A percentile compares a stretch with the other conserved stretches of the same genome.
phyloP scores from a whole-genome alignment of 2,797 vertebrate species.

The Melanotaenia boesemani region DNA sequence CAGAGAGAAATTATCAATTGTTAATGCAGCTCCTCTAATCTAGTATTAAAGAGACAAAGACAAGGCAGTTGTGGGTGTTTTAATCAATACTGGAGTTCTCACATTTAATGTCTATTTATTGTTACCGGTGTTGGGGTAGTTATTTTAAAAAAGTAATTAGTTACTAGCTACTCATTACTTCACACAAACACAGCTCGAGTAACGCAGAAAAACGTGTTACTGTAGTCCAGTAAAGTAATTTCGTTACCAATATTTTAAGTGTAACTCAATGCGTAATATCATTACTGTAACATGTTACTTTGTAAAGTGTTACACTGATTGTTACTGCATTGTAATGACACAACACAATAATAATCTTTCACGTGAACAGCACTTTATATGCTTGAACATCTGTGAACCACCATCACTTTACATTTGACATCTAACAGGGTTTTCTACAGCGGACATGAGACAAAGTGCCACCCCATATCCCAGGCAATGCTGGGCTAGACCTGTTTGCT shows the following conservation, averaged over 20 bases:
- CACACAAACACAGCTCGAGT: too few relatives aligned
- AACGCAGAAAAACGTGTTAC: too few relatives aligned
- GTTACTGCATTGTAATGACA: neutral
- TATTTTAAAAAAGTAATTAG: too few relatives aligned
- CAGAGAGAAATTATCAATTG: slow-evolving; percentile 42
- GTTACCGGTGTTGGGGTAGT: too few relatives aligned
- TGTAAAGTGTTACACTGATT: too few relatives aligned
- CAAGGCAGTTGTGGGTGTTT: slow-evolving; percentile 4
- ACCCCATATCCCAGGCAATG: slow-evolving; percentile 43
- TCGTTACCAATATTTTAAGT: too few relatives aligned
- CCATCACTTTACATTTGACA: slow-evolving; percentile 55
- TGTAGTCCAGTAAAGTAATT: too few relatives aligned
- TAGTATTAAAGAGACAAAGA: slow-evolving; percentile 13
- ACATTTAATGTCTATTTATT: neutral
- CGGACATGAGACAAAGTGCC: slow-evolving; percentile 39
- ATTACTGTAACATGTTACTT: too few relatives aligned
- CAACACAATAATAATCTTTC: neutral
- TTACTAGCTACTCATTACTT: too few relatives aligned
- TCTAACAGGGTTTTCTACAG: slow-evolving; percentile 30
- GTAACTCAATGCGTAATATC: too few relatives aligned
- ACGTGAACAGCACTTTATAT: neutral
- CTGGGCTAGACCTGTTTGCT: slow-evolving; percentile 47
- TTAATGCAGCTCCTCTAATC: slow-evolving; percentile 43
- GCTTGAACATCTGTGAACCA: slow-evolving; percentile 5
- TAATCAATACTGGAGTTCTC: neutral